Evolutionary conservation across 2,113 vertebrate genomes (phyloP), one percentile per base, ranked within the genome.

Genomic region (Cathartes aura): DNA sequence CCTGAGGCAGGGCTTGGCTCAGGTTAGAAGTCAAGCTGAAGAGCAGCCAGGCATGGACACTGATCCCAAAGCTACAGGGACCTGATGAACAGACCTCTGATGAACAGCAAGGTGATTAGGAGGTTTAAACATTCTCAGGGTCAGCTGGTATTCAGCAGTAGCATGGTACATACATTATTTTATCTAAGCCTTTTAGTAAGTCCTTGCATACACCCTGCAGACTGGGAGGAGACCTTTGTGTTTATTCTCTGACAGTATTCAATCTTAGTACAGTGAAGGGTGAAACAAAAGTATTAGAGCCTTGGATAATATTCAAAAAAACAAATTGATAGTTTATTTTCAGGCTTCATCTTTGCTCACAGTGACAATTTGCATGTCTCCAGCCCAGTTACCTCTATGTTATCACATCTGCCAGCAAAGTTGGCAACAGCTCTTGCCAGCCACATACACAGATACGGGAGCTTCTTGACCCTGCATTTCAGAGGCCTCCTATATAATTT

Each of bases 401-500:
- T 82, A 50, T 22, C 22, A 30, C n/a, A 90, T 29, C 38, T 66
- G n/a, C 27, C 50, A 63, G 15, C 22, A 68, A 63, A 70, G 48
- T 21, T 70, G 38, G 19, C 0, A 7, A 34, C 29, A 87, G 32
- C 0, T 63, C 55, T 71, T 82, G 53, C 27, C 52, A 50, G 59
- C 9, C 55, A 75, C 34, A 7, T 23, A 19, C 21, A 63, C 14
- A 72, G 36, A 29, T n/a, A 66, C 0, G 0, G 30, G 17, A 93
- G 11, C 5, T 82, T 32, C 40, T 24, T 32, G 21, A 38, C 43
- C 14, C 6, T 47, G 38, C 22, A 53, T 18, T 38, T 74, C 58
- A n/a, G 15, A 78, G 21, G 7, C 45, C 38, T 63, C 16, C 19
- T 19, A 27, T 4, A 10, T 36, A 11, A 40, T 56, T 82, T 92